Conservation (phyloP, 1,140 invertebrate genomes). For the Drosophila lacertosa region DNA sequence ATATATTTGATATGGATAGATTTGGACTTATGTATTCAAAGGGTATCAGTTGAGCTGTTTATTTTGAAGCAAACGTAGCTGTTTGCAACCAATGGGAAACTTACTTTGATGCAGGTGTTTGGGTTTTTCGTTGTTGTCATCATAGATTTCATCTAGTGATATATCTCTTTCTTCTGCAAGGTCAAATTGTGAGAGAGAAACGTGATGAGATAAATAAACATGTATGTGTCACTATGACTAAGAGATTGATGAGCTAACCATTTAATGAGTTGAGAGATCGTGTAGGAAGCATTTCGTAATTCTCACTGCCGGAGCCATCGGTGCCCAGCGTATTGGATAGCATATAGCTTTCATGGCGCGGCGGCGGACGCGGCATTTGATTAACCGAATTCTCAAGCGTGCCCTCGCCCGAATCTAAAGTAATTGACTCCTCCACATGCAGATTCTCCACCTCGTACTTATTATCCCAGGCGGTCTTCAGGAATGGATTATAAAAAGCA, state of each 20-base stretch:
- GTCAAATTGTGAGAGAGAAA: too few species aligned
- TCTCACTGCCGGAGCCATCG: constrained; percentile 89
- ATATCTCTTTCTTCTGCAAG: constrained; percentile 84
- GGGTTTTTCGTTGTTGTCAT: constrained; percentile 85
- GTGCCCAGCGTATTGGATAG: constrained; percentile 82
- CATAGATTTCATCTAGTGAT: constrained; percentile 87
- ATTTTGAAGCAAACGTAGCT: neutral
- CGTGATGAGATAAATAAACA: too few species aligned
- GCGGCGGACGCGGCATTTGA: constrained; percentile 87
- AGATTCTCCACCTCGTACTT: constrained; percentile 97
- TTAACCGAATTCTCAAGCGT: constrained; percentile 88
- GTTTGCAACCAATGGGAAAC: constrained; percentile 31
- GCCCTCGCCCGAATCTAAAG: constrained; percentile 88
- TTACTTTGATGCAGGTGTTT: constrained; percentile 84
- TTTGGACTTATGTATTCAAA: constrained; percentile 40
- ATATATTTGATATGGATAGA: constrained; percentile 31
- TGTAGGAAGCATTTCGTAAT: constrained; percentile 91
- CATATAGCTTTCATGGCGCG: constrained; percentile 89
- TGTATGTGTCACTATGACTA: neutral
- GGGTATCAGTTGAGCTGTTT: constrained; percentile 19
- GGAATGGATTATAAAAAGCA: constrained; percentile 97
- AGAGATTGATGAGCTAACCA: constrained; percentile 53
- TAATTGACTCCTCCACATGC: constrained; percentile 92
- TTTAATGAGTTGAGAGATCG: constrained; percentile 84
- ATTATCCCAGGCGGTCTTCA: constrained; percentile 97